Evolutionary conservation across 2,888 invertebrate species (phyloP), one percentile per base, ranked within the genome.

Genomic region (Leptinotarsa tumamoca): DNA sequence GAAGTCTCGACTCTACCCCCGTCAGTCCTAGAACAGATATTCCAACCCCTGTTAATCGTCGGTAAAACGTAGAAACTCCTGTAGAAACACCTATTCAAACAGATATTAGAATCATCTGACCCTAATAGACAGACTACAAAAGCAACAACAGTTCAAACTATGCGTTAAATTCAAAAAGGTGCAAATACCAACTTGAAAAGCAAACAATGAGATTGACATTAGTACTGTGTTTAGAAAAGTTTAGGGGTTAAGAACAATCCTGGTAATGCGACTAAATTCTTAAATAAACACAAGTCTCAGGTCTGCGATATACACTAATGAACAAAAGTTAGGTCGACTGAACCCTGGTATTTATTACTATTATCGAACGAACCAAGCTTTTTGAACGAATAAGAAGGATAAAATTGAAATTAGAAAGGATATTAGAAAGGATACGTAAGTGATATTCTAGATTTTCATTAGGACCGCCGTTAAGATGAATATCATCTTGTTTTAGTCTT

Each of bases 221-320:
- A 68, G 63, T 61, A 61, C 58, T 61, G 75, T 76, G 75, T 76
- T 73, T 70, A 56, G 74, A 63, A 68, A 73, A 56, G 7, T 73
- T 77, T 68, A 69, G 73, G 79, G 80, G 80, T 70, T 77, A 79
- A 80, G 79, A 78, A 80, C 80, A 81, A 81, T 80, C 77, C 78
- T 71, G 72, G 74, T 80, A 78, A 82, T 81, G 78, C 83, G 81
- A 76, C 79, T 77, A 82, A 83, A 84, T 80, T 84, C 82, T 82
- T 80, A 75, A 72, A 79, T 78, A 85, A 82, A 84, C 83, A 84
- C 73, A 73, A 77, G 78, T 79, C 78, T 70, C 76, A 81, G 82
- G 78, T 82, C 82, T 82, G 80, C 81, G 81, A 81, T 83, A 78
- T 76, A 80, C 17, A 58, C 70, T 43, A 15, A 17, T 3, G 18